phyloP scores from a whole-genome alignment of 2,797 vertebrate genomes.

The Lophotriccus pileatus region DNA sequence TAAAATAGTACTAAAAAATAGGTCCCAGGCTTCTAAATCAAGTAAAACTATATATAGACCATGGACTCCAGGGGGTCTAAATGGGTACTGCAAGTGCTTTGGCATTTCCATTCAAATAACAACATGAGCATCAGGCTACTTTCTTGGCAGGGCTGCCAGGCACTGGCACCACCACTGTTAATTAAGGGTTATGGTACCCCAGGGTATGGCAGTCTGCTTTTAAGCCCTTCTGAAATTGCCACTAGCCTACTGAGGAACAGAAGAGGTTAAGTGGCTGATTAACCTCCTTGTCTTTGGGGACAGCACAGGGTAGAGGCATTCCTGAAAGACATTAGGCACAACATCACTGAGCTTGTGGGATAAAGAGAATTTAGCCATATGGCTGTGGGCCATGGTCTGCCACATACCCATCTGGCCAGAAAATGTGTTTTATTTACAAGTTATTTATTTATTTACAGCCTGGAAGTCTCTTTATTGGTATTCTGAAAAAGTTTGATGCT shows the following conservation, averaged over 20 bases:
- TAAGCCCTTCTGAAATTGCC: background rate
- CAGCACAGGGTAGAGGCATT: background rate
- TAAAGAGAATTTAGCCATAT: background rate
- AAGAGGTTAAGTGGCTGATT: background rate
- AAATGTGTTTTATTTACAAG: background rate
- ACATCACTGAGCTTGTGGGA: background rate
- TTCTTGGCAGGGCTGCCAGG: background rate
- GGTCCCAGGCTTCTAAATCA: background rate
- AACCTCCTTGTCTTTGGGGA: background rate
- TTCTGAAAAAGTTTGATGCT: background rate
- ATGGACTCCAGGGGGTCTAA: accelerated
- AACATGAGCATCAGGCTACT: background rate
- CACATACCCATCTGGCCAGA: background rate
- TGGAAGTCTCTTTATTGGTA: background rate
- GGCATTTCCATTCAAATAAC: background rate
- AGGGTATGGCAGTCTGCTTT: background rate
- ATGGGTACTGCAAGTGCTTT: background rate
- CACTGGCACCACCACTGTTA: background rate
- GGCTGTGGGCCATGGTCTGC: background rate
- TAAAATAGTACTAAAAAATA: background rate
- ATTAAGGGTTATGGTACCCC: background rate
- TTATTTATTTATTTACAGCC: background rate
- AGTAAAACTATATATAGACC: background rate
- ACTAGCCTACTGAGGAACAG: background rate
- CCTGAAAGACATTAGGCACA: background rate